phyloP scores from a whole-genome alignment of 1,140 invertebrate species.

The Drosophila triauraria region DNA sequence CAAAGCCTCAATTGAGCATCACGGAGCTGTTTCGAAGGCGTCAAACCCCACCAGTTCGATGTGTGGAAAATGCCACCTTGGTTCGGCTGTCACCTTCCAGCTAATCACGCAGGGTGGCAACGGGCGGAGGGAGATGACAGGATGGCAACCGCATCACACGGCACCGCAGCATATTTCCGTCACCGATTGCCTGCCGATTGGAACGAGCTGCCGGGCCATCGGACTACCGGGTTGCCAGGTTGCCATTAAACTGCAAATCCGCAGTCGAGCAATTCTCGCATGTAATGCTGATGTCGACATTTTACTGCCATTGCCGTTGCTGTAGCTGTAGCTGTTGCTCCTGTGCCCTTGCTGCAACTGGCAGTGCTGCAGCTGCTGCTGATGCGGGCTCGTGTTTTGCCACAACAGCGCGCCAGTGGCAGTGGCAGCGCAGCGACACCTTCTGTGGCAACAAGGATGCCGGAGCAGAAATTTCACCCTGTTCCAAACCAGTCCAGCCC shows the following conservation, averaged over 20 bases:
- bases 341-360: constrained; percentile 26
- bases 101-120: constrained; percentile 20
- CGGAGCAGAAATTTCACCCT: constrained; percentile 35
- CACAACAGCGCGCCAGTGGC: constrained; percentile 54
- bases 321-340: constrained; percentile 26
- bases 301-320: constrained; percentile 56
- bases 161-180: constrained; percentile 58
- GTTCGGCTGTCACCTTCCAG: constrained; percentile 8
- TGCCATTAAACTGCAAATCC: constrained; percentile 79
- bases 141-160: constrained; percentile 54
- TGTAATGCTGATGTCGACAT: constrained; percentile 81
- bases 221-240: constrained; percentile 43
- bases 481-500: neutral
- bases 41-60: neutral
- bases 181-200: constrained; percentile 60
- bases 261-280: constrained; percentile 76
- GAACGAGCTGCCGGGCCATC: constrained; percentile 32
- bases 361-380: constrained; percentile 41
- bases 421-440: constrained; percentile 58
- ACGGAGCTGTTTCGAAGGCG: constrained; percentile 11
- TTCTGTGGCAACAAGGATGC: constrained; percentile 78
- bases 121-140: constrained; percentile 9
- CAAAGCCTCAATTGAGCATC: constrained; percentile 11
- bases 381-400: constrained; percentile 72
- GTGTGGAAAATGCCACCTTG: constrained; percentile 19